Conservation (phyloP, 2,113 vertebrate species). For the Turnix velox region DNA sequence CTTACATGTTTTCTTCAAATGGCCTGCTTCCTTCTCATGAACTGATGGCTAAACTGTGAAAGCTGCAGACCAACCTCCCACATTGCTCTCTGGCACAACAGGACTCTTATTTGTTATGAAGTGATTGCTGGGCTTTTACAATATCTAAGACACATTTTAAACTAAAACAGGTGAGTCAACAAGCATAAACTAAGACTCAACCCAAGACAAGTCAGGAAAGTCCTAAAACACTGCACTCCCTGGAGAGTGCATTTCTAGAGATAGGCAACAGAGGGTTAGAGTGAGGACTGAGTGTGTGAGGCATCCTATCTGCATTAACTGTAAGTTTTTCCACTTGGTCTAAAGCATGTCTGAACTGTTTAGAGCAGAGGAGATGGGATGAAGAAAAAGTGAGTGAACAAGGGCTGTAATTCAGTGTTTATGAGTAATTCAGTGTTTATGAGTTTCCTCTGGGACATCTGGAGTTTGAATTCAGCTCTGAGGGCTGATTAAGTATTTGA, state of each 20-base stretch:
- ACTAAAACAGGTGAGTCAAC: background rate
- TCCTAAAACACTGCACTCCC: background rate
- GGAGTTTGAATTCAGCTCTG: background rate
- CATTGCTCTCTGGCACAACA: background rate
- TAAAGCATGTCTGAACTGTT: background rate
- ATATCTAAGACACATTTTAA: background rate
- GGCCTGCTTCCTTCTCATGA: background rate
- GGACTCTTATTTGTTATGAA: background rate
- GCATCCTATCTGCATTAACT: too few species aligned
- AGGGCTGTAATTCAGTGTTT: background rate
- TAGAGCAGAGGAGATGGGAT: background rate
- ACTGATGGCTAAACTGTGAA: background rate
- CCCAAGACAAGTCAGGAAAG: background rate
- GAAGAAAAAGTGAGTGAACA: background rate
- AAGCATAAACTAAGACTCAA: background rate
- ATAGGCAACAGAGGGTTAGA: background rate
- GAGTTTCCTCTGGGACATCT: background rate
- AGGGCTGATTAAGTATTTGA: constrained; percentile 22
- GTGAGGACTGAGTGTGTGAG: background rate
- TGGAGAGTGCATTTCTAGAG: background rate
- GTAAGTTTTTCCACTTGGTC: background rate
- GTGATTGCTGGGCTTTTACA: background rate
- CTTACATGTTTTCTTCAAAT: background rate
- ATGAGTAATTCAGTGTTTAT: background rate
- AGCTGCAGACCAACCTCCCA: background rate